phyloP scores from a whole-genome alignment of 2,888 invertebrate species.

The Sisyra nigra region DNA sequence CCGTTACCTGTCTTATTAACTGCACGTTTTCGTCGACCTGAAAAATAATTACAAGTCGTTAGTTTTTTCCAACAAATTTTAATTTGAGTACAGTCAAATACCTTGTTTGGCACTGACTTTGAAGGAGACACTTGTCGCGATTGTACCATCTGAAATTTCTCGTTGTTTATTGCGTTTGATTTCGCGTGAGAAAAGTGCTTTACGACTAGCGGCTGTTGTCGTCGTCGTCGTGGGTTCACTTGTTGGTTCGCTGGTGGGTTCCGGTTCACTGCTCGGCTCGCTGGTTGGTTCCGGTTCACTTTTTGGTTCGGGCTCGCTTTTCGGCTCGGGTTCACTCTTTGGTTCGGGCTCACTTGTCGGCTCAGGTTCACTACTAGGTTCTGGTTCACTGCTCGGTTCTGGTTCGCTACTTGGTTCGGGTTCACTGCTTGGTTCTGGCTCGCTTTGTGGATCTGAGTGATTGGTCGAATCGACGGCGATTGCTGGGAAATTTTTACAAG shows the following conservation, averaged over 20 bases:
- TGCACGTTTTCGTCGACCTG: constrained; percentile 14
- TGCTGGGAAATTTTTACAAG: constrained; percentile 67
- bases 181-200: constrained; percentile 21
- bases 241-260: constrained; percentile 19
- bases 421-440: constrained; percentile 18
- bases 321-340: constrained; percentile 24
- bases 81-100: constrained; percentile 12
- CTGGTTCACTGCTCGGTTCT: constrained; percentile 24
- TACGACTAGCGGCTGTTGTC: constrained; percentile 15
- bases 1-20: constrained; percentile 11
- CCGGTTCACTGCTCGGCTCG: constrained; percentile 21
- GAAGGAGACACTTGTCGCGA: constrained; percentile 66
- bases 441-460: constrained; percentile 24
- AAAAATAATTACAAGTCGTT: constrained; percentile 6
- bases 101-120: constrained; percentile 51
- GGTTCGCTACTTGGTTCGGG: constrained; percentile 21
- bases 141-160: constrained; percentile 40
- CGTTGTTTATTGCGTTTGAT: background rate
- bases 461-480: constrained; percentile 25
- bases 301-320: constrained; percentile 22
- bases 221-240: constrained; percentile 19
- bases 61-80: background rate
- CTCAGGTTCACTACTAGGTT: constrained; percentile 27
- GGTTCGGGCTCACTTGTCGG: constrained; percentile 27
- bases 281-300: constrained; percentile 19